A percentile compares a stretch with the other conserved stretches of the same genome.
Conservation (phyloP, 2,797 vertebrate genomes). For the Enteromius trimaculatus region DNA sequence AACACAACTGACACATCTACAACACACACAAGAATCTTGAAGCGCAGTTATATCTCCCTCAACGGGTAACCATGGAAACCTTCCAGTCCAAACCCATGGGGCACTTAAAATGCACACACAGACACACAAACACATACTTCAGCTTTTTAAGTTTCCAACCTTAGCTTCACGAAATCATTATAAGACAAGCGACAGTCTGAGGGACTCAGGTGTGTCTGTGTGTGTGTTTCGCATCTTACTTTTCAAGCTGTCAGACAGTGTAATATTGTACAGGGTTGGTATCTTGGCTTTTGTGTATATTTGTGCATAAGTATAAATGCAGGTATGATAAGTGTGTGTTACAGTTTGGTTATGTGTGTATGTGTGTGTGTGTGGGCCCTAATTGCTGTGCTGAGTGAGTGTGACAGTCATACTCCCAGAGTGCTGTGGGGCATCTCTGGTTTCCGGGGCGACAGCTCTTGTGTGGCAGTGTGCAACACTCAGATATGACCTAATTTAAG, state of each 20-base stretch:
- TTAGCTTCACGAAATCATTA: constrained; percentile 36
- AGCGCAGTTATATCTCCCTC: constrained; percentile 64
- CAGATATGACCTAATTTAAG: constrained; percentile 63
- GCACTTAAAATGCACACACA: constrained; percentile 47
- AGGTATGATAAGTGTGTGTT: constrained; percentile 34
- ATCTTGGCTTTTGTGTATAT: constrained; percentile 23
- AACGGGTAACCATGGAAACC: constrained; percentile 79
- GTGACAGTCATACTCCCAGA: constrained; percentile 78
- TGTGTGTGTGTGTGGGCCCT: constrained; percentile 61
- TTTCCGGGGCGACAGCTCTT: constrained; percentile 73
- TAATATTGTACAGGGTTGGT: background rate
- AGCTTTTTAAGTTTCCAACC: constrained; percentile 32
- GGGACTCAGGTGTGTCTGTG: constrained; percentile 18
- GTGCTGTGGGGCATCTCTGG: constrained; percentile 77
- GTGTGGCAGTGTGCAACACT: constrained; percentile 63
- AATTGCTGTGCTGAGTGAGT: constrained; percentile 78
- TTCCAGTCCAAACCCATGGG: constrained; percentile 73
- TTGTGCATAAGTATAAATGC: constrained; percentile 2
- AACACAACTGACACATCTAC: constrained; percentile 37
- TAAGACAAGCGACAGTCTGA: constrained; percentile 26
- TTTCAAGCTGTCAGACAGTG: constrained; percentile 8
- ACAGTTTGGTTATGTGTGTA: constrained; percentile 8
- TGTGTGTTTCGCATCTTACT: background rate
- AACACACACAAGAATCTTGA: constrained; percentile 58
- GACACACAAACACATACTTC: constrained; percentile 39